Conservation (phyloP, 1,140 invertebrate genomes). For the Drosophila sulfurigaster region DNA sequence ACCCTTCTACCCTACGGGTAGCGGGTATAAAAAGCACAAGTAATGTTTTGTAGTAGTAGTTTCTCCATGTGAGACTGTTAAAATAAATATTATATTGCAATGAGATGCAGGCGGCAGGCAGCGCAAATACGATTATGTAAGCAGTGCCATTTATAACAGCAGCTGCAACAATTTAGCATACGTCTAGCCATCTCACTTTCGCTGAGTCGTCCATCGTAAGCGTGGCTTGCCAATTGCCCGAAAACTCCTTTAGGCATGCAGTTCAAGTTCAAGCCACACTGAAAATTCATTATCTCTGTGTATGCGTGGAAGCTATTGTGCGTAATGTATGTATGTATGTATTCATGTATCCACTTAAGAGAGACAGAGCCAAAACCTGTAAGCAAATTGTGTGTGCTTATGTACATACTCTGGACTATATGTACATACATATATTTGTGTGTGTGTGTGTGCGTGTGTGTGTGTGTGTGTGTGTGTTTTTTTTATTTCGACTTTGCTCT, state of each 20-base stretch:
- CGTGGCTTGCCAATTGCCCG: constrained; percentile 10
- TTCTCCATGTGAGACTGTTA: constrained; percentile 16
- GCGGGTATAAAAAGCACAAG: background rate
- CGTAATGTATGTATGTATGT: background rate
- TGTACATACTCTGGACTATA: background rate
- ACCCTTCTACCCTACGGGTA: no score
- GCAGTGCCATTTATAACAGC: constrained; percentile 13
- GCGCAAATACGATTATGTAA: background rate
- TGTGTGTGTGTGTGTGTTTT: no score
- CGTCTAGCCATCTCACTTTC: background rate
- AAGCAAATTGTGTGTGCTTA: constrained; percentile 36
- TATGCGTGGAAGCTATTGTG: background rate
- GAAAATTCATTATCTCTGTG: background rate
- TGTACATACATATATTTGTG: background rate
- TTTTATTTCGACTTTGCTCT: no score
- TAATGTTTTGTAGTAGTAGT: constrained; percentile 1
- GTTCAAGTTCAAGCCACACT: constrained; percentile 26
- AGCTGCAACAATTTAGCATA: constrained; percentile 33
- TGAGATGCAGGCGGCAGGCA: constrained; percentile 8
- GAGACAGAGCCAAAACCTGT: constrained; percentile 17
- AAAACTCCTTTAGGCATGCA: background rate
- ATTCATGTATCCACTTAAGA: constrained; percentile 19
- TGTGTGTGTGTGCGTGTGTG: constrained; percentile 7
- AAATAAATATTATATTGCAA: constrained; percentile 30
- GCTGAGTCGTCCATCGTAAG: background rate